Conservation (phyloP, 2,888 invertebrate genomes). For the Sinopyrophorus schimmeli region DNA sequence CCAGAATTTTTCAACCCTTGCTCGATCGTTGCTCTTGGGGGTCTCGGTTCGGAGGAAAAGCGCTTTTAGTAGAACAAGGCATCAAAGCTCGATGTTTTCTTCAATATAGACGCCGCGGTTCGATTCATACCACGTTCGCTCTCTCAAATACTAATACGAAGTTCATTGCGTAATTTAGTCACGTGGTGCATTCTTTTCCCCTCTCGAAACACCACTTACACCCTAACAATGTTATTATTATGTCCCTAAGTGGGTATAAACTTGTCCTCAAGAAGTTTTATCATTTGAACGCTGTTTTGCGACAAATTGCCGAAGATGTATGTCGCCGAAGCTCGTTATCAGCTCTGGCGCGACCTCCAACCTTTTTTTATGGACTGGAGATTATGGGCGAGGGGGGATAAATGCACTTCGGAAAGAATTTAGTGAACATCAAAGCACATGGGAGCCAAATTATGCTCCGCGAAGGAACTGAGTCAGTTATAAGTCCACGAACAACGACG, state of each 20-base stretch:
- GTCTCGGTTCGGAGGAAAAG: conserved; percentile 10
- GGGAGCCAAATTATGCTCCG: conserved; percentile 23
- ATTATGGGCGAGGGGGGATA: too few species aligned
- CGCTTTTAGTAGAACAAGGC: conserved; percentile 19
- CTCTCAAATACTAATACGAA: conserved; percentile 46
- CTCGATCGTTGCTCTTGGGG: neutral
- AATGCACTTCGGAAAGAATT: too few species aligned
- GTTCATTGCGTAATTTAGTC: conserved; percentile 55
- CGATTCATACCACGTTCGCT: conserved; percentile 29
- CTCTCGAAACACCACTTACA: conserved; percentile 42
- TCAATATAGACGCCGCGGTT: conserved; percentile 25
- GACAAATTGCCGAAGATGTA: conserved; percentile 25
- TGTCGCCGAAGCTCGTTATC: conserved; percentile 13
- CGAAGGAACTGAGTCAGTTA: conserved; percentile 40
- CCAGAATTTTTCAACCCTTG: neutral
- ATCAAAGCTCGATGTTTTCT: conserved; percentile 12
- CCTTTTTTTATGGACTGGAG: too few species aligned
- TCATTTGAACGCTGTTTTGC: conserved; percentile 22
- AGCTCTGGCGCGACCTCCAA: too few species aligned
- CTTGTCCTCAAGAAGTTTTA: conserved; percentile 43
- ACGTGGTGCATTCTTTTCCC: conserved; percentile 52
- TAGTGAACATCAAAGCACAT: conserved; percentile 28
- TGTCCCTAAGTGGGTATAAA: conserved; percentile 47
- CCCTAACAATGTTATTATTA: conserved; percentile 49
- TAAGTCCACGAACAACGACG: conserved; percentile 52